Evolutionary conservation across 2,797 vertebrate genomes (phyloP).

Genomic region (Allenopithecus nigroviridis): DNA sequence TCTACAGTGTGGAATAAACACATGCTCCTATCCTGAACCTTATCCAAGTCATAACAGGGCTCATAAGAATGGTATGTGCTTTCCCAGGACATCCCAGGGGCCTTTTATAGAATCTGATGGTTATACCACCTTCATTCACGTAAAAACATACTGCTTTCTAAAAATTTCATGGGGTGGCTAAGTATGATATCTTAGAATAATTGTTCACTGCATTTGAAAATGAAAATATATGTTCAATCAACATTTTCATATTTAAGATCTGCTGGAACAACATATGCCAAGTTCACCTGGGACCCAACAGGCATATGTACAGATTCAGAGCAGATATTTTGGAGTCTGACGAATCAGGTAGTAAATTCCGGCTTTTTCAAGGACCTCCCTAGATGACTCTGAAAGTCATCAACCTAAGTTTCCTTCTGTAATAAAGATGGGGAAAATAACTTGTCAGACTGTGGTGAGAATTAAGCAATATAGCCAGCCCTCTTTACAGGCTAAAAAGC

Average conservation of each 20-base stretch:
- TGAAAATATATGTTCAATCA: not conserved
- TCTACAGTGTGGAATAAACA: not conserved
- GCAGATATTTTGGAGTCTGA: not conserved
- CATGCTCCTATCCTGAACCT: not conserved
- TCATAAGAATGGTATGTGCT: not conserved
- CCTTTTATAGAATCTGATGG: not conserved
- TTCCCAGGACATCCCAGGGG: not conserved
- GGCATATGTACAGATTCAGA: rapidly evolving
- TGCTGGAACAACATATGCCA: not conserved
- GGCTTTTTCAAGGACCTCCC: not conserved
- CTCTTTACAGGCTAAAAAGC: not conserved
- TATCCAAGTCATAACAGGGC: not conserved
- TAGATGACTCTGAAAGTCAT: not conserved
- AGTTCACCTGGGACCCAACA: not conserved
- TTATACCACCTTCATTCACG: not conserved
- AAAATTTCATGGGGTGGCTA: not conserved
- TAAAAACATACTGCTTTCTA: not conserved
- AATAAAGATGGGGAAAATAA: not conserved
- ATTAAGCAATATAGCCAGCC: not conserved
- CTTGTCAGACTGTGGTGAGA: not conserved
- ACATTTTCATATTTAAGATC: not conserved
- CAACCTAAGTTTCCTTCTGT: not conserved
- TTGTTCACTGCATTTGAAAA: not conserved
- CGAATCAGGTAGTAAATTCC: not conserved
- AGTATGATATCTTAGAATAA: not conserved